Base-by-base conservation (phyloP, 2,113 vertebrate genomes). In the Cranoglanis bouderius region DNA sequence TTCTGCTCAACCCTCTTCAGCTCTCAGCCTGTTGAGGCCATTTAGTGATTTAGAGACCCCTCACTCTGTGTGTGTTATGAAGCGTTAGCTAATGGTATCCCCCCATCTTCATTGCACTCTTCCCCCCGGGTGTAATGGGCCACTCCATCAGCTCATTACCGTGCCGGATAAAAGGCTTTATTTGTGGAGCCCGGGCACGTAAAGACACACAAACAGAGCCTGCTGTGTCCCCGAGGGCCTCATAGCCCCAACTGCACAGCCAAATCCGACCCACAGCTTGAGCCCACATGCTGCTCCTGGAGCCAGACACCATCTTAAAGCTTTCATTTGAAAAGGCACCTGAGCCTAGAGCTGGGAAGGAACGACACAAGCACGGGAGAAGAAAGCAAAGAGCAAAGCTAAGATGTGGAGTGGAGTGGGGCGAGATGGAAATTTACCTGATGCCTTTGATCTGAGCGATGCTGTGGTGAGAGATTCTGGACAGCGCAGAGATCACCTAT, bases 361-460 rank as follows among this genome's bases (percentile, higher is more conserved):
- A 35, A 35, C 32, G 12, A 13, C 7, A 24, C 38, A 43, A 65
- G 80, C 9, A 29, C 57, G 12, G 19, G 70, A 75, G 63, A 89
- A 80, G 29, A 84, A 38, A 86, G 90, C 21, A 46, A 49, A 35
- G 26, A 86, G 90, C 21, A 40, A 49, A 32, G 26, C 26, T 55
- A 26, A 38, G 75, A 43, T 63, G 29, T 59, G 72, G 38, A 26
- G 84, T n/a, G 40, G 21, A 72, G 32, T 18, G 35, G 18, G n/a
- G 40, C 8, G 74, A 84, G 63, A 24, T 32, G 26, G 90, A 88
- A 21, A 80, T 94, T 96, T 95, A 97, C 98, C 98, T 97, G 94
- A 99, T 98, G 85, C 98, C 98, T 96, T 99, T 99, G 94, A 96
- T 98, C 93, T 99, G 98, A 14, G 97, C 96, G 55, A 98, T 97